Evolutionary conservation across 2,113 vertebrate species (phyloP).

Genomic region (Microcebus tavaratra): DNA sequence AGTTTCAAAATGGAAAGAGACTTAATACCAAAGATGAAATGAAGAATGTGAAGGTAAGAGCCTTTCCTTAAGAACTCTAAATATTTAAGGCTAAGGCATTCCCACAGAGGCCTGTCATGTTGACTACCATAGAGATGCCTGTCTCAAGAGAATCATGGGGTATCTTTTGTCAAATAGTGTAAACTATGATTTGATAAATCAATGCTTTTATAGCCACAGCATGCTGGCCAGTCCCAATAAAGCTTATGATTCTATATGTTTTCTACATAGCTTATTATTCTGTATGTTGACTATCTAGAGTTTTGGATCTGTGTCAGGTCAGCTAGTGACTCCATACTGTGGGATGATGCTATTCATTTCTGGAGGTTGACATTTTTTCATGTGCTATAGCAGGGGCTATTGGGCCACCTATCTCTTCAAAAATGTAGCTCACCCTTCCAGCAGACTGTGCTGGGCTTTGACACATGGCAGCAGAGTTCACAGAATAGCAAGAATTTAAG

Average conservation of each 20-base stretch:
- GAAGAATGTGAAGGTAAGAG: not conserved
- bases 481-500: not conserved
- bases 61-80: not conserved
- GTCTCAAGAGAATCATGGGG: not conserved
- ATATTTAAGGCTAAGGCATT: not conserved
- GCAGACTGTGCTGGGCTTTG: not conserved
- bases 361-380: not conserved
- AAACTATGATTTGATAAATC: not conserved
- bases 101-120: too few species aligned
- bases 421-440: not conserved
- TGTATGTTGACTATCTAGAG: not conserved
- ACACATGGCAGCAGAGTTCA: not conserved
- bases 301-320: not conserved
- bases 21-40: not conserved
- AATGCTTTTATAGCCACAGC: not conserved
- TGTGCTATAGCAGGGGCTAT: not conserved
- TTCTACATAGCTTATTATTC: not conserved
- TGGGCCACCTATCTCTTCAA: not conserved
- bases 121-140: not conserved
- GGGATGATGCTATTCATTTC: not conserved
- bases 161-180: not conserved
- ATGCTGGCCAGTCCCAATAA: too few species aligned
- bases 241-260: not conserved
- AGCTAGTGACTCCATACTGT: too few species aligned
- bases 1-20: not conserved